These are phyloP conservation scores for Tupaia chinensis DNA, from an alignment of 2,113 vertebrate species.

Conservation along the genomic window DNA sequence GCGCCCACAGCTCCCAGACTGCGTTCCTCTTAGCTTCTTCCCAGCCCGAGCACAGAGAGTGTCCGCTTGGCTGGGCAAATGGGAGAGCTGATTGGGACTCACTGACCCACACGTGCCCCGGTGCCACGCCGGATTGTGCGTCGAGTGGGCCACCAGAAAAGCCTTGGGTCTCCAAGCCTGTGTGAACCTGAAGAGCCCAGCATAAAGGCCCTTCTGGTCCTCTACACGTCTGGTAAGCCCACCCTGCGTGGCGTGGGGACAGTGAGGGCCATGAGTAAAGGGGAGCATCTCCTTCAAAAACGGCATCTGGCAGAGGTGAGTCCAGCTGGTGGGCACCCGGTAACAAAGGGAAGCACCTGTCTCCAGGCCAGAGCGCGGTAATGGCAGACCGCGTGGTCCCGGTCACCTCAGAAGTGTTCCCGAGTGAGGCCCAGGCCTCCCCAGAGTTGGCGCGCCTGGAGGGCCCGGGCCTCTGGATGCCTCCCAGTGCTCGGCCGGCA, in stretches of 20 bases:
- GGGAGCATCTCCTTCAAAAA: neutral
- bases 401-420: neutral
- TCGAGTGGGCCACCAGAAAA: neutral
- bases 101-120: rapidly evolving
- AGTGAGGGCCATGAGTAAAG: rapidly evolving
- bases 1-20: rapidly evolving
- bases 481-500: neutral
- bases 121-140: neutral
- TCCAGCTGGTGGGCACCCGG: neutral
- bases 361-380: neutral
- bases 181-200: neutral
- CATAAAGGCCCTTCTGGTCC: neutral
- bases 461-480: neutral
- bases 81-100: neutral
- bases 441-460: neutral
- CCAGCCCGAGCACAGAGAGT: no score
- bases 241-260: neutral
- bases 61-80: neutral
- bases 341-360: neutral
- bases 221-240: no score
- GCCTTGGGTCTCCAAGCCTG: neutral
- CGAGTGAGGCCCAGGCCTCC: no score
- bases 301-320: neutral
- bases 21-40: neutral
- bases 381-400: no score